A percentile compares a stretch with the other conserved stretches of the same genome.
These are phyloP conservation scores for Tetranychus urticae DNA, from an alignment of 1,140 invertebrate genomes.

Conservation along the genomic window DNA sequence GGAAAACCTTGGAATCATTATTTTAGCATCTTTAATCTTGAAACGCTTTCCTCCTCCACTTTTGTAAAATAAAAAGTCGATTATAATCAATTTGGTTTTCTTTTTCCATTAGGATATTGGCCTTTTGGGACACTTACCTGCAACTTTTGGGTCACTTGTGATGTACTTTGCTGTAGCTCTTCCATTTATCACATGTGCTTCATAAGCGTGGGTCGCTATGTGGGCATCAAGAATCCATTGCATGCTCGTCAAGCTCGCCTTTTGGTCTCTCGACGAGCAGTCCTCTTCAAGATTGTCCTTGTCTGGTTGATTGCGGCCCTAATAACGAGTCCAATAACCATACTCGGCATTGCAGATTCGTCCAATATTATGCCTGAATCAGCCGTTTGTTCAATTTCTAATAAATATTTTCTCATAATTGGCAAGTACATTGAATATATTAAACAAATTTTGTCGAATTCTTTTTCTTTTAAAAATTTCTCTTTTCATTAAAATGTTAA, in stretches of 20 bases:
- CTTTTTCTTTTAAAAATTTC: neutral
- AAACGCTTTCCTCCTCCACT: neutral
- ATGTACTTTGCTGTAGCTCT: constrained; percentile 77
- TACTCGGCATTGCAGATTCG: constrained; percentile 48
- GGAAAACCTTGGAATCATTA: too few species aligned
- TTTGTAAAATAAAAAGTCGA: neutral
- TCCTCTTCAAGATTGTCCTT: constrained; percentile 42
- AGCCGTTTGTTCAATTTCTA: constrained; percentile 55
- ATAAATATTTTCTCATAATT: constrained; percentile 58
- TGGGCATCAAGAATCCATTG: constrained; percentile 70
- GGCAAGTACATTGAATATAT: constrained; percentile 21
- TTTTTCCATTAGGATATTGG: constrained; percentile 49
- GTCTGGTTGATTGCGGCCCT: constrained; percentile 16
- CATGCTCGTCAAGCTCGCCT: constrained; percentile 38
- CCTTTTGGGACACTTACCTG: constrained; percentile 64
- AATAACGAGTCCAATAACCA: constrained; percentile 62
- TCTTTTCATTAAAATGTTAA: neutral
- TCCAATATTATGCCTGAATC: constrained; percentile 48
- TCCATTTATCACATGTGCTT: constrained; percentile 95
- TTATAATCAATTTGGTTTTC: neutral
- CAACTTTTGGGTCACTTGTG: constrained; percentile 75
- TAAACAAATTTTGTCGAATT: neutral
- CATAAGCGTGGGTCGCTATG: constrained; percentile 68
- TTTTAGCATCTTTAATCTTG: neutral
- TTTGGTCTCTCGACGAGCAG: constrained; percentile 41